These are phyloP conservation scores for Zonitis immaculata DNA, from an alignment of 2,888 invertebrate genomes.

Conservation along the genomic window DNA sequence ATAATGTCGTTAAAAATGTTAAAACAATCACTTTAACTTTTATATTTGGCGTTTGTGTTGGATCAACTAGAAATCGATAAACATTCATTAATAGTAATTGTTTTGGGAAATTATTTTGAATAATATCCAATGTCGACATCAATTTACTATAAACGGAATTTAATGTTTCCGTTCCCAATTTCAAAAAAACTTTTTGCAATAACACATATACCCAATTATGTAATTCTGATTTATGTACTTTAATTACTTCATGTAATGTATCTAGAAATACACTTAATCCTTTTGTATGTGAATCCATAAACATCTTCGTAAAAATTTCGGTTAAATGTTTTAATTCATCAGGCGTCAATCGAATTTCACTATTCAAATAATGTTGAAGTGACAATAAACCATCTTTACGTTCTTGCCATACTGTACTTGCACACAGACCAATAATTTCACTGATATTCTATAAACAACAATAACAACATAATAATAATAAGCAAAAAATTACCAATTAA, in stretches of 20 bases:
- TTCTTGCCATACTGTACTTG: conserved; percentile 90
- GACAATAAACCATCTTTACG: conserved; percentile 86
- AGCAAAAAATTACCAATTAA: not conserved
- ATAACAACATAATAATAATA: no score
- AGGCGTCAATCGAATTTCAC: conserved; percentile 61
- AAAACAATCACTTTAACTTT: conserved; percentile 74
- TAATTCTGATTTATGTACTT: conserved; percentile 80
- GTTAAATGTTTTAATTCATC: conserved; percentile 79
- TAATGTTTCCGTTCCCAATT: conserved; percentile 77
- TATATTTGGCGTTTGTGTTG: conserved; percentile 86
- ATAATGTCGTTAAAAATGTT: conserved; percentile 62
- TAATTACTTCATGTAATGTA: conserved; percentile 84
- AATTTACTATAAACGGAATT: conserved; percentile 91
- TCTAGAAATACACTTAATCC: conserved; percentile 92
- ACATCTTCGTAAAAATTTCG: conserved; percentile 93
- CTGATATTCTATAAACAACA: conserved; percentile 66
- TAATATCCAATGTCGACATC: conserved; percentile 75
- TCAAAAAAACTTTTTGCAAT: conserved; percentile 71
- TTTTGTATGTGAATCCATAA: conserved; percentile 94
- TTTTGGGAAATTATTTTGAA: conserved; percentile 64
- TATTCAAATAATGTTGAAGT: conserved; percentile 66
- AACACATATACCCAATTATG: conserved; percentile 92
- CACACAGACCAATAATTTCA: conserved; percentile 82
- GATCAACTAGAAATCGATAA: conserved; percentile 81
- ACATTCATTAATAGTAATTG: conserved; percentile 63